A percentile compares a stretch with the other conserved stretches of the same genome.
Conservation (phyloP, 2,113 vertebrate genomes). For the Eupsittula cactorum region DNA sequence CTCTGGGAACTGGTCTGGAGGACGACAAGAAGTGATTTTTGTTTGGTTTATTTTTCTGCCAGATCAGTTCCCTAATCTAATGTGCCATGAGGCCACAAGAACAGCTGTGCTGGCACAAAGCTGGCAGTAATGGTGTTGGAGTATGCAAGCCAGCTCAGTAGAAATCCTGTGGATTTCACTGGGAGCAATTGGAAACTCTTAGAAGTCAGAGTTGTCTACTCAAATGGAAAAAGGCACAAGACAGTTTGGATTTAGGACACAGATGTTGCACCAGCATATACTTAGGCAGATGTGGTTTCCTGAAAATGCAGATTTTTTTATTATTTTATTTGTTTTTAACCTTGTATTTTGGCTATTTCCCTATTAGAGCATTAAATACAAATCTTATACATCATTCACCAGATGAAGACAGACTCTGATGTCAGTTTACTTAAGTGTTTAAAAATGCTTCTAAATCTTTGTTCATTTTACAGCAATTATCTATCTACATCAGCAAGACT, state of each 20-base stretch:
- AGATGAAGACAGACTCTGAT: background rate
- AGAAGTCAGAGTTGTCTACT: background rate
- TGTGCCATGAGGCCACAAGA: fast-evolving
- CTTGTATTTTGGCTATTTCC: background rate
- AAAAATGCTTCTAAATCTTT: background rate
- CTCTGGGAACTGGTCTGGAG: background rate
- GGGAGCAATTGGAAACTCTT: background rate
- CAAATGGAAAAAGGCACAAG: background rate
- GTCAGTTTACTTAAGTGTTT: background rate
- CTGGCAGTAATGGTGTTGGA: background rate
- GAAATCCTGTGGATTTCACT: background rate
- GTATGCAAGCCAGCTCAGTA: fast-evolving
- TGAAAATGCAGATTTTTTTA: background rate
- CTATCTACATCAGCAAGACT: background rate
- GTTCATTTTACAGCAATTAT: background rate
- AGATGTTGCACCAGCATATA: background rate
- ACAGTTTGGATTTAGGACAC: background rate
- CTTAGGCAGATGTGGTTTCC: background rate
- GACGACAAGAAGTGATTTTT: background rate
- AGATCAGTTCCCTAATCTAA: background rate
- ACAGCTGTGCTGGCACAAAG: background rate
- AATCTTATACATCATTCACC: fast-evolving
- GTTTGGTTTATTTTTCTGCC: background rate
- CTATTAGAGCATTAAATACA: background rate
- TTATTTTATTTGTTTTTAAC: background rate